Percentiles rank a stretch among this genome's conserved stretches.
Evolutionary conservation across 2,888 invertebrate species (phyloP).

Genomic region (Acleris literana): DNA sequence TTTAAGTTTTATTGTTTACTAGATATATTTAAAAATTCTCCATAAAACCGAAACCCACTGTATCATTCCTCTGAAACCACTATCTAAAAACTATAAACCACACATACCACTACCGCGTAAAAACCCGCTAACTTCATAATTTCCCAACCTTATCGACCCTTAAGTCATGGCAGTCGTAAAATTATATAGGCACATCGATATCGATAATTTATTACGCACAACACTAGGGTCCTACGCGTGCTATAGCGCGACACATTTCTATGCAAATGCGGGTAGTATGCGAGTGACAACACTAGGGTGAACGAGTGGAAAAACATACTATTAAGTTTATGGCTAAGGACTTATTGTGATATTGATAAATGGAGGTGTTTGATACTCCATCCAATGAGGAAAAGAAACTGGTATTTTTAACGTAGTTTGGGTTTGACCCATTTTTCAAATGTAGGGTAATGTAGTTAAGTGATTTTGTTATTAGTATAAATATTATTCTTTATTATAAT

Average conservation of each 20-base stretch:
- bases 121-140: conserved; percentile 32
- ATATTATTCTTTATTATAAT: too few species aligned
- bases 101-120: conserved; percentile 16
- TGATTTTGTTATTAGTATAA: too few species aligned
- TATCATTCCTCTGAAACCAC: not conserved
- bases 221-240: conserved; percentile 24
- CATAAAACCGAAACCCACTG: too few species aligned
- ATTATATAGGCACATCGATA: conserved; percentile 32
- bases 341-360: conserved; percentile 33
- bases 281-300: conserved; percentile 28
- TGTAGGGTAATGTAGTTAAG: not conserved
- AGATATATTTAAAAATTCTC: too few species aligned
- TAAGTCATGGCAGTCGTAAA: conserved; percentile 23
- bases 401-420: not conserved
- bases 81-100: conserved; percentile 11
- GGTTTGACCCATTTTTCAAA: not conserved
- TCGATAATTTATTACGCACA: conserved; percentile 35
- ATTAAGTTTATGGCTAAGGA: conserved; percentile 32
- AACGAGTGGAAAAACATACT: conserved; percentile 38
- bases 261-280: conserved; percentile 38
- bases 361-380: conserved; percentile 8
- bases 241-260: conserved; percentile 38
- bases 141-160: conserved; percentile 14
- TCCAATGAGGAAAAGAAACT: not conserved
- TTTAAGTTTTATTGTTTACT: too few species aligned